Base-by-base conservation (phyloP, 2,888 invertebrate species). In the Galeruca laticollis region DNA sequence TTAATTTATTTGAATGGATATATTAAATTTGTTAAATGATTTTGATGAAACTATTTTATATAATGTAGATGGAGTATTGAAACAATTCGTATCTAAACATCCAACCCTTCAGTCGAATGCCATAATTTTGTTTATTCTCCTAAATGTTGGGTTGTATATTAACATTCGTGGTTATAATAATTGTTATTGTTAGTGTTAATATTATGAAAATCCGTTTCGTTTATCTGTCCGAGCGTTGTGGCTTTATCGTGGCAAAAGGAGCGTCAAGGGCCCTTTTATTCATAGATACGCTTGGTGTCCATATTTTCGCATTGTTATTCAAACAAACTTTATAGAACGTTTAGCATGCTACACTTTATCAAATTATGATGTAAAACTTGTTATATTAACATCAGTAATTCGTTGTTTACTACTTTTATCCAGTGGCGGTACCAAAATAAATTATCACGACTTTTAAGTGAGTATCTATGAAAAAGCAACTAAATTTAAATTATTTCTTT, bases 101-200 rank as follows among this genome's bases (percentile, higher is more conserved):
- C n/a, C 15, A 33, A 33, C 13, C 33, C 11, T 56, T 57, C 20
- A 10, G 31, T 2, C 33, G 33, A 21, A 56, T 56, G 5, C 2
- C 15, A 8, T 4, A 33, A n/a, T n/a, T 26, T 47, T 60, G 47
- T 60, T n/a, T 13, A 43, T 8, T 20, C 11, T 9, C 11, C 33
- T 18, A 4, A 10, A 15, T 18, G 18, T 37, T 21, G 33, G 40
- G 13, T 51, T 9, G 51, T 20, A 35, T 35, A 37, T 54, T 21
- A 52, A 63, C 62, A 35, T n/a, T 20, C 37, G 9, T 52, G 15
- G 52, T n/a, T 47, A 47, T n/a, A n/a, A n/a, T 62, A 35, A 62
- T 26, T 35, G 37, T 52, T 52, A 52, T 52, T 63, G 62, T 63
- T 47, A 47, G 43, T 54, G 37, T 52, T 63, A 63, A 21, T 63